Evolutionary conservation across 1,140 invertebrate species (phyloP).

Genomic region (Nebria ingens): DNA sequence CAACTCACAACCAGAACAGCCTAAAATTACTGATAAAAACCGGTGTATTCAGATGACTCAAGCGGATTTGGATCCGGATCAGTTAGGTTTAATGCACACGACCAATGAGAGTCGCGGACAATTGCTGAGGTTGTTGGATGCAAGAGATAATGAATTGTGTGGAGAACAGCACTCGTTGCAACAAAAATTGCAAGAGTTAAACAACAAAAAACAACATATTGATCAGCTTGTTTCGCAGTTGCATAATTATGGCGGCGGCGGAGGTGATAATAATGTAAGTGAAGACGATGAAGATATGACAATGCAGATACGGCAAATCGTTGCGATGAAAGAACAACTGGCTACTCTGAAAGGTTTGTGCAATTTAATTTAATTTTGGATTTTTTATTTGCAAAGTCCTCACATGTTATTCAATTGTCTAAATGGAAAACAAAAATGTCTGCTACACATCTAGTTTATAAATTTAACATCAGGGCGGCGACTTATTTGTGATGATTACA

Average conservation of each 20-base stretch:
- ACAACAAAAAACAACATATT: constrained; percentile 33
- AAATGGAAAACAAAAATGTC: neutral
- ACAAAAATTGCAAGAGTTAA: constrained; percentile 32
- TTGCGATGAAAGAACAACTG: constrained; percentile 32
- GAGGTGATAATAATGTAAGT: constrained; percentile 27
- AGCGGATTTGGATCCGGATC: neutral
- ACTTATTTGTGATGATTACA: neutral
- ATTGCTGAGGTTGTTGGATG: constrained; percentile 29
- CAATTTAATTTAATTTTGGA: constrained; percentile 15
- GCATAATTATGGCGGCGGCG: constrained; percentile 26
- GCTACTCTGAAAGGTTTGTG: constrained; percentile 31
- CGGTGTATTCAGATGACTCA: neutral
- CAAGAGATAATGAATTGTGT: constrained; percentile 29
- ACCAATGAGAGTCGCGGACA: constrained; percentile 13
- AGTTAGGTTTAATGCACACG: neutral
- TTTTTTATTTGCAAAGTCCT: neutral
- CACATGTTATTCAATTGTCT: neutral
- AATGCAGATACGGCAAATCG: constrained; percentile 29
- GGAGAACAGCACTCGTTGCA: constrained; percentile 31
- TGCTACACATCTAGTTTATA: neutral
- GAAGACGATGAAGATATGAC: constrained; percentile 1
- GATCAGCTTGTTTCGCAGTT: constrained; percentile 32
- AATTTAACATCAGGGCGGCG: neutral
- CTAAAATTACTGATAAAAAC: neutral
- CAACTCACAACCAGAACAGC: neutral